These are phyloP conservation scores for Caenorhabditis zanzibari DNA, from an alignment of 2,888 invertebrate species.

Conservation along the genomic window DNA sequence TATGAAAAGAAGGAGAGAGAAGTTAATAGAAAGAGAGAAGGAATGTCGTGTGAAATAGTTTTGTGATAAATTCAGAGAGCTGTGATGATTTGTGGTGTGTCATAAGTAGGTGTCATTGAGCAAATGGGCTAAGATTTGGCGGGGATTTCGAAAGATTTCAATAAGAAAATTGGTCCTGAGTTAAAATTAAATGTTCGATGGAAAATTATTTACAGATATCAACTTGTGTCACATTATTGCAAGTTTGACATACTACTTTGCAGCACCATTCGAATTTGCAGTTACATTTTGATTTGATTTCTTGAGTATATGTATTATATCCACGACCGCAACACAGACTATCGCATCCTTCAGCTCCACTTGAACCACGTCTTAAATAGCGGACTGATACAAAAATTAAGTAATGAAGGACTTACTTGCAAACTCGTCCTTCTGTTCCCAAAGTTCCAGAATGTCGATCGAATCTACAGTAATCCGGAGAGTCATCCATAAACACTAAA, in stretches of 20 bases:
- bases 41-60: constrained; percentile 38
- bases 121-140: constrained; percentile 63
- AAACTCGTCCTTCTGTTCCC: constrained; percentile 82
- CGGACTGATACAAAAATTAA: too few relatives aligned
- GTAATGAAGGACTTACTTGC: constrained; percentile 73
- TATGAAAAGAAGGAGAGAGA: neutral
- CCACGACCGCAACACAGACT: constrained; percentile 83
- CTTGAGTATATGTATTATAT: constrained; percentile 80
- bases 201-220: constrained; percentile 80
- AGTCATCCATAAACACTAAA: constrained; percentile 94
- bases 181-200: neutral
- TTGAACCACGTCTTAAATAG: constrained; percentile 77
- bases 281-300: constrained; percentile 74
- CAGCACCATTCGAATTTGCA: constrained; percentile 83
- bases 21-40: neutral
- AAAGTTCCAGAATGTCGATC: constrained; percentile 82
- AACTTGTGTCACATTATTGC: constrained; percentile 80
- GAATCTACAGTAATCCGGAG: constrained; percentile 93
- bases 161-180: constrained; percentile 34
- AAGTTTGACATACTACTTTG: constrained; percentile 82
- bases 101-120: constrained; percentile 38
- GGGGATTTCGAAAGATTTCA: neutral
- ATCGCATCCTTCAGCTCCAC: constrained; percentile 81
- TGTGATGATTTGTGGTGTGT: constrained; percentile 27
- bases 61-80: constrained; percentile 31